Evolutionary conservation across 2,113 vertebrate genomes (phyloP), one percentile per base, ranked within the genome.

Genomic region (Bombycilla garrulus): DNA sequence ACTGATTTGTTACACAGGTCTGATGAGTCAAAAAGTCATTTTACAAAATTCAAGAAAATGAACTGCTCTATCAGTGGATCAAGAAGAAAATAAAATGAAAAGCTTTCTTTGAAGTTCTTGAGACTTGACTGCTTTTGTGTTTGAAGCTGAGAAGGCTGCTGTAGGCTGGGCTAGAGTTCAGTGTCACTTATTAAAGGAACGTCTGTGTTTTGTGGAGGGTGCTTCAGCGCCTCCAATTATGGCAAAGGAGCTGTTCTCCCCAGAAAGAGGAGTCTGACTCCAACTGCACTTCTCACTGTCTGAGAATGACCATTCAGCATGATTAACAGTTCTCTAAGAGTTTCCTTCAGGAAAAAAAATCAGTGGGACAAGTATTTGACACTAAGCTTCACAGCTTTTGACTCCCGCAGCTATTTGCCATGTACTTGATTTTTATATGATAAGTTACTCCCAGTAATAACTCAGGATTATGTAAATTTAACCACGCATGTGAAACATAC

Each of bases 31-130:
- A 90, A 84, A 95, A 93, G 91, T 86, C n/a, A 74, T 96, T 94
- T 94, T 16, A 74, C 45, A 76, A 72, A 95, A 91, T 86, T 88
- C 67, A 77, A 69, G 94, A 90, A 93, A 96, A 95, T 78, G 64
- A 91, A 96, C 88, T 78, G 69, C 65, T 88, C 84, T 92, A 93
- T 96, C 81, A 64, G 77, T 70, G 81, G 86, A 96, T 96, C 89
- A 96, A 95, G 94, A 48, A 88, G 48, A 92, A 96, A 95, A 86
- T 80, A 71, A 87, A 95, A 96, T 93, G 70, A 96, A 95, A 94
- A 90, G 78, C 71, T 85, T 67, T 77, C 95, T 96, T 94, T 97
- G 87, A 97, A 91, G 87, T 95, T 96, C 91, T 95, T 85, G 61
- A 91, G 91, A 79, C 91, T 96, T 92, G 57, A 44, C 81, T 81